phyloP scores from a whole-genome alignment of 37 sponge, comb jelly and placozoan genomes.

The Haliclona indistincta region DNA sequence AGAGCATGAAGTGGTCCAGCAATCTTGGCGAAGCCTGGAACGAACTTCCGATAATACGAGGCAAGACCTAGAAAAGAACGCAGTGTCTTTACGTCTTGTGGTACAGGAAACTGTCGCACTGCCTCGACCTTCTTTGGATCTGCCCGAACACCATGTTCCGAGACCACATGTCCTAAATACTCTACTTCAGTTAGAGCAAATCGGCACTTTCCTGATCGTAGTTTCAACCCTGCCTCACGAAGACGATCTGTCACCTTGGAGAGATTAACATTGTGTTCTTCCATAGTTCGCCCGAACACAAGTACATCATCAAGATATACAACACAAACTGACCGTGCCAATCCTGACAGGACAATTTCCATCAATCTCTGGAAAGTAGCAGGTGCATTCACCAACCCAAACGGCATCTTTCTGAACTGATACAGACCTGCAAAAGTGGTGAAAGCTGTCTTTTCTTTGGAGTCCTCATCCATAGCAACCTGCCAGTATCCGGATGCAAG shows the following conservation, averaged over 20 bases:
- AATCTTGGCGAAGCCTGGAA: constrained; percentile 36
- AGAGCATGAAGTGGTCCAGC: constrained; percentile 45
- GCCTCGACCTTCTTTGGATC: constrained; percentile 47
- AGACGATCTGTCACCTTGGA: constrained; percentile 13
- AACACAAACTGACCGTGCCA: constrained; percentile 15
- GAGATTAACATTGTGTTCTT: constrained; percentile 54
- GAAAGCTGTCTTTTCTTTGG: constrained; percentile 65
- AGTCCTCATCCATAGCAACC: constrained; percentile 40
- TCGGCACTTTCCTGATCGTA: constrained; percentile 52
- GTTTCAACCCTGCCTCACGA: constrained; percentile 33
- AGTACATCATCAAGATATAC: constrained; percentile 77
- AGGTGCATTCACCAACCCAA: constrained; percentile 70
- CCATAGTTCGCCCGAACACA: constrained; percentile 48
- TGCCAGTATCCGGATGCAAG: constrained; percentile 70
- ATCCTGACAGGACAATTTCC: constrained; percentile 23
- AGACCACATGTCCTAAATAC: constrained; percentile 60
- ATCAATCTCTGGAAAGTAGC: constrained; percentile 80
- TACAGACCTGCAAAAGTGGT: constrained; percentile 56
- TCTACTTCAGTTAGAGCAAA: constrained; percentile 39
- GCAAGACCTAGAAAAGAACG: constrained; percentile 69
- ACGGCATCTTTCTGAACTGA: constrained; percentile 74
- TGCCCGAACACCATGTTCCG: constrained; percentile 34
- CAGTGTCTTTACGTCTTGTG: constrained; percentile 37
- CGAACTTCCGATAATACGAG: constrained; percentile 64
- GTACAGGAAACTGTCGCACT: constrained; percentile 26